Conservation (phyloP, 1,140 invertebrate genomes). For the Sycophaga agraensis region DNA sequence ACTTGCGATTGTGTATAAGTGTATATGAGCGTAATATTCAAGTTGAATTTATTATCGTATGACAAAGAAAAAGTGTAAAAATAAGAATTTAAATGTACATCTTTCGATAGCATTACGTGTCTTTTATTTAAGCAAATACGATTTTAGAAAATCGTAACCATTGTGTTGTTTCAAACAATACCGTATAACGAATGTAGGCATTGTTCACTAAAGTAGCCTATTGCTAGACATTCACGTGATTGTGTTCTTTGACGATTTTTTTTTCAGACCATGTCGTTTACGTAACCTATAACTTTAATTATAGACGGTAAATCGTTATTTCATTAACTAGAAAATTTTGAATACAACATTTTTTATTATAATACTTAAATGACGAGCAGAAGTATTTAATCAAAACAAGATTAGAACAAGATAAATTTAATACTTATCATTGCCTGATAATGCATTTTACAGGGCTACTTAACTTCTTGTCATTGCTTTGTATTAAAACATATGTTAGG, state of each 20-base stretch:
- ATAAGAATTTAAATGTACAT: neutral
- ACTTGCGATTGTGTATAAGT: neutral
- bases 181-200: neutral
- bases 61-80: neutral
- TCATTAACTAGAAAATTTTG: neutral
- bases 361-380: neutral
- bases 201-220: neutral
- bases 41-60: neutral
- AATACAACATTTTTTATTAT: neutral
- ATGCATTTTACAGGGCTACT: neutral
- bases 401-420: neutral
- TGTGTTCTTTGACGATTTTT: conserved; percentile 8
- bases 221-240: neutral
- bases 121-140: neutral
- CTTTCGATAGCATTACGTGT: conserved; percentile 9
- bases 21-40: neutral
- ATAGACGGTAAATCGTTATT: conserved; percentile 11
- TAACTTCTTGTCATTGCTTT: neutral
- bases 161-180: neutral
- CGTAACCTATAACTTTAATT: conserved; percentile 28
- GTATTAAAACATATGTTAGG: neutral
- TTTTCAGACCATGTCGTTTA: conserved; percentile 1
- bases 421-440: neutral
- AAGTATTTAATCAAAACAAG: neutral
- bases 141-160: neutral